Conservation (phyloP, 2,113 vertebrate genomes). For the Tychaedon coryphoeus region DNA sequence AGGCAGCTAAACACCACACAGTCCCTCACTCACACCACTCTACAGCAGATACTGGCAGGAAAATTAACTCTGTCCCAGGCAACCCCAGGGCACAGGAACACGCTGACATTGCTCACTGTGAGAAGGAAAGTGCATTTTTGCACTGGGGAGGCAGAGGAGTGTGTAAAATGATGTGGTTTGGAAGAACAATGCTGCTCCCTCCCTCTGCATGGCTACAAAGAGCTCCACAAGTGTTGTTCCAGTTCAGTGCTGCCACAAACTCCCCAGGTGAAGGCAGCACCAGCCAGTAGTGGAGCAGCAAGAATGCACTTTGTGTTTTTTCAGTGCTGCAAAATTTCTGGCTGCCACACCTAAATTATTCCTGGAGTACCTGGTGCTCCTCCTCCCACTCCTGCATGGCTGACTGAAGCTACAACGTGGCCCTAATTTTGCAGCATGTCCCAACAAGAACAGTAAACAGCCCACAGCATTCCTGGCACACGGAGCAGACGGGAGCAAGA, state of each 20-base stretch:
- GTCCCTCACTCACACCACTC: neutral
- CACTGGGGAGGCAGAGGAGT: neutral
- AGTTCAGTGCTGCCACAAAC: neutral
- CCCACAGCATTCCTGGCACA: conserved; percentile 3
- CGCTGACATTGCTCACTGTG: neutral
- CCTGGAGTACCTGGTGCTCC: conserved; percentile 32
- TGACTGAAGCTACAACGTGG: neutral
- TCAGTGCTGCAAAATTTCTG: neutral
- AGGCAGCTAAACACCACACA: neutral
- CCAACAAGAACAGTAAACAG: conserved; percentile 9
- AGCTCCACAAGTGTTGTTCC: neutral
- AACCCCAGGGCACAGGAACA: neutral
- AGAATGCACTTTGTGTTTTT: neutral
- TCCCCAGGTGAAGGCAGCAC: neutral
- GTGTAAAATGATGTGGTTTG: neutral
- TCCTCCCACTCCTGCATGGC: neutral
- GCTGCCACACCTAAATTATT: neutral
- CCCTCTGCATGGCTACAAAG: neutral
- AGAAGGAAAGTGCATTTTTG: neutral
- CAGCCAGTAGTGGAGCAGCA: neutral
- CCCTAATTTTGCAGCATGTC: conserved; percentile 1
- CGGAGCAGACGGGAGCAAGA: neutral
- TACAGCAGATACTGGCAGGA: neutral
- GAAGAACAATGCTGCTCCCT: neutral
- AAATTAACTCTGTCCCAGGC: neutral